Evolutionary conservation across 2,797 vertebrate genomes (phyloP).

Genomic region (Syngnathus acus): DNA sequence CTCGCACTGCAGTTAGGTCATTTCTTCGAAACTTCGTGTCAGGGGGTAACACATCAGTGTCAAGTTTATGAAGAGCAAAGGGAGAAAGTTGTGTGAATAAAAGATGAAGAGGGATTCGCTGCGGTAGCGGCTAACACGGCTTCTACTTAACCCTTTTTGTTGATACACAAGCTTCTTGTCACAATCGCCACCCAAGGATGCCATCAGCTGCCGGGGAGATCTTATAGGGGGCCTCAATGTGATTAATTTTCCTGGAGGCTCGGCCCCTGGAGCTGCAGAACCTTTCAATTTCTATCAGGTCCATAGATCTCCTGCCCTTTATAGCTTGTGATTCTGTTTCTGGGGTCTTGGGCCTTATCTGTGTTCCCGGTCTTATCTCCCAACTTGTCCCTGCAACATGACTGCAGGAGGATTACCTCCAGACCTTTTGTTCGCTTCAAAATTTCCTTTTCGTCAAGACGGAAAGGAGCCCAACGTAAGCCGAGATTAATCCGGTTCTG

Average conservation of each 20-base stretch:
- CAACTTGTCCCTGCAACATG: constrained; percentile 57
- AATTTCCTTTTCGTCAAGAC: constrained; percentile 39
- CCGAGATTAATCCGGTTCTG: constrained; percentile 33
- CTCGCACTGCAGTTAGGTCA: background rate
- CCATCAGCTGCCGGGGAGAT: constrained; percentile 24
- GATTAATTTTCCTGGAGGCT: constrained; percentile 55
- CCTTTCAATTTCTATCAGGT: constrained; percentile 53
- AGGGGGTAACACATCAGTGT: background rate
- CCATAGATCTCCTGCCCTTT: constrained; percentile 31
- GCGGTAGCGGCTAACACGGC: background rate
- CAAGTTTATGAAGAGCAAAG: background rate
- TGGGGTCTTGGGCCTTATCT: constrained; percentile 60
- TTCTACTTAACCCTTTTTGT: constrained; percentile 19
- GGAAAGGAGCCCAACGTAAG: constrained; percentile 36
- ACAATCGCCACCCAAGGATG: constrained; percentile 18
- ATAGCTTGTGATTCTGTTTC: constrained; percentile 40
- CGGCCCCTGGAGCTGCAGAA: constrained; percentile 30
- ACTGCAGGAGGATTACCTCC: constrained; percentile 58
- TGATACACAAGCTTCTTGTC: constrained; percentile 20
- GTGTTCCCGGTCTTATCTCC: constrained; percentile 53
- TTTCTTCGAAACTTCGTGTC: background rate
- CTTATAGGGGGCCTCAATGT: constrained; percentile 15
- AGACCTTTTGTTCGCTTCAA: constrained; percentile 42
- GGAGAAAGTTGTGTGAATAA: background rate
- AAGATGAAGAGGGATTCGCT: background rate